These are phyloP conservation scores for Salvelinus sp. DNA, from an alignment of 2,113 vertebrate species.

Conservation along the genomic window DNA sequence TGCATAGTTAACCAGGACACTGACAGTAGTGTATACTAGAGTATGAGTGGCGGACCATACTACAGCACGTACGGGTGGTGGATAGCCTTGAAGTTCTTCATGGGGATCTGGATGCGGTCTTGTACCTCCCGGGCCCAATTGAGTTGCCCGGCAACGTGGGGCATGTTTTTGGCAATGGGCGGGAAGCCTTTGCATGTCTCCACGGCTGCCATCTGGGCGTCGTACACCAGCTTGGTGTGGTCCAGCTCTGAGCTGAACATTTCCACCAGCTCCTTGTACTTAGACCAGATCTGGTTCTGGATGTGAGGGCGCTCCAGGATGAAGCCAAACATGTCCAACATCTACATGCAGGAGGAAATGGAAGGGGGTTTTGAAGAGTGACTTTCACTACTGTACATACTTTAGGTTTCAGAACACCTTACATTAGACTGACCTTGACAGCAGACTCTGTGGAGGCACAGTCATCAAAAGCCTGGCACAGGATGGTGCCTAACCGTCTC, in stretches of 20 bases:
- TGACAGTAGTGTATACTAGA: neutral
- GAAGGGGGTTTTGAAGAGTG: no score
- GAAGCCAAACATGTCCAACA: slow-evolving; percentile 75
- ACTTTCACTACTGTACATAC: neutral
- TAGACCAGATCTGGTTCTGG: slow-evolving; percentile 55
- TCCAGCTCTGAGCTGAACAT: slow-evolving; percentile 73
- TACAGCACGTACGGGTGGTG: slow-evolving; percentile 68
- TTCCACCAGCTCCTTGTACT: slow-evolving; percentile 63
- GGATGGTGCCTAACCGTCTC: slow-evolving; percentile 69
- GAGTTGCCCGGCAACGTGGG: slow-evolving; percentile 66
- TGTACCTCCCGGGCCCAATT: slow-evolving; percentile 77
- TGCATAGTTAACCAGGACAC: neutral
- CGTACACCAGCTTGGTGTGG: slow-evolving; percentile 61
- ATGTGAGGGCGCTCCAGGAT: slow-evolving; percentile 75
- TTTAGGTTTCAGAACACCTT: neutral
- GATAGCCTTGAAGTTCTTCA: slow-evolving; percentile 57
- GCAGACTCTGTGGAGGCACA: slow-evolving; percentile 60
- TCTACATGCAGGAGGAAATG: slow-evolving; percentile 50
- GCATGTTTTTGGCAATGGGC: slow-evolving; percentile 71
- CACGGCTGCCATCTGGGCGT: slow-evolving; percentile 29
- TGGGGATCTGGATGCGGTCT: slow-evolving; percentile 65
- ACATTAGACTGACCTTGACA: slow-evolving; percentile 64
- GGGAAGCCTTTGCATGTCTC: rapidly evolving
- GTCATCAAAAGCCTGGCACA: slow-evolving; percentile 71
- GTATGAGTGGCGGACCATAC: neutral